Evolutionary conservation across 1,140 invertebrate species (phyloP), one percentile per base, ranked within the genome.

Genomic region (Rhopalosiphum maidis): DNA sequence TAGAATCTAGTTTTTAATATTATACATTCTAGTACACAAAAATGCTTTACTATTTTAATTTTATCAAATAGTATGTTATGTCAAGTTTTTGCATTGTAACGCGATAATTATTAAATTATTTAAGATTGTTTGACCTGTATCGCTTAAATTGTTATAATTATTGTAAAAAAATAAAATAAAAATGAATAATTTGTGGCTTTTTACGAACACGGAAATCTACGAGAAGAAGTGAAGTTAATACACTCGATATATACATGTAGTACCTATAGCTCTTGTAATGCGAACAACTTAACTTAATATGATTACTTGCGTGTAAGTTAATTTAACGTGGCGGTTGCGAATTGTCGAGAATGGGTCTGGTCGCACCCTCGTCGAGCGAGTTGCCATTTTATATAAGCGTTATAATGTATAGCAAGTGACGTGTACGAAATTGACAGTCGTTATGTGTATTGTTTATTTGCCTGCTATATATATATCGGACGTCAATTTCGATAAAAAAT

Each of bases 201-300:
- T 77, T 77, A 77, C 15, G 5, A n/a, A 77, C 4, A 77, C 60
- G 18, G 37, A 85, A 43, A 25, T 37, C 37, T 22, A 41, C 83
- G 23, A 22, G 7, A 60, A 77, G 60, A n/a, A 77, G n/a, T 77
- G 4, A 18, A 4, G 15, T n/a, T 77, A 77, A 77, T 77, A n/a
- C 5, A 77, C 60, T 77, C 15, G 30, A 77, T 35, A n/a, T 77
- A 77, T 77, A n/a, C n/a, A n/a, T n/a, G 60, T 77, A n/a, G 60
- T 77, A n/a, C 60, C 15, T n/a, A n/a, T 35, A 77, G 21, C 60
- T n/a, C n/a, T 77, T 15, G 83, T 41, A 41, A 46, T n/a, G 85
- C 30, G 43, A 22, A 88, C n/a, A 30, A 88, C 86, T 88, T 88
- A 89, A 88, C 86, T 88, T 88, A 89, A 89, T 55, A 89, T 35